Evolutionary conservation across 1,140 invertebrate genomes (phyloP), one percentile per base, ranked within the genome.

Genomic region (Propsilocerus akamusi): DNA sequence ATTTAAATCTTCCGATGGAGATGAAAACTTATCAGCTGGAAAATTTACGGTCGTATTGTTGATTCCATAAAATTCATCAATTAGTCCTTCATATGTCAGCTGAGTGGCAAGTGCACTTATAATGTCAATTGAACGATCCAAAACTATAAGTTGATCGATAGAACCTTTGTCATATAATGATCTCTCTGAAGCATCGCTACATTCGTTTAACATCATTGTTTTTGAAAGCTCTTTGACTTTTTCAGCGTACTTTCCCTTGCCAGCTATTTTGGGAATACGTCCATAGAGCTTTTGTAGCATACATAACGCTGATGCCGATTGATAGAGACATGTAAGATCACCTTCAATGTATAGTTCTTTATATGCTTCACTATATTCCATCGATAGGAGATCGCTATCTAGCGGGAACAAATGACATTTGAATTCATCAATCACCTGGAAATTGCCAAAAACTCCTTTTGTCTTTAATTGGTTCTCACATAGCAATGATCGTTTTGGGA

Each of bases 71-170:
- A 73, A 60, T 54, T 75, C 73, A 56, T 75, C 96, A 56, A 99
- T 91, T 10, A 98, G 70, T 14, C 94, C 96, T 69, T 98, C 94
- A 63, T 98, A 99, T 0, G 94, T 98, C 14, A 97, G 73, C 59
- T 99, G 96, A 0, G 90, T 96, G 2, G 89, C 78, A 53, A 99
- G 68, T 4, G 93, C 88, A 26, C 89, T 89, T 5, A 98, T 73
- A 47, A 96, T 76, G 72, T 99, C 96, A 12, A 97, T 76, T 48
- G 79, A 80, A 26, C 95, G 71, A 70, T 97, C 93, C 1, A 97
- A 64, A 12, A 97, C 61, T 24, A 98, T 69, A 7, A 99, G 70
- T 63, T 87, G 86, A 63, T 97, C 90, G 24, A 97, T 93, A 56
- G 70, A 67, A 0, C 72, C 71, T 34, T 70, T 63, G 26, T 62